Evolutionary conservation across 2,113 vertebrate species (phyloP), one percentile per base, ranked within the genome.

Genomic region (Epinephelus lanceolatus): DNA sequence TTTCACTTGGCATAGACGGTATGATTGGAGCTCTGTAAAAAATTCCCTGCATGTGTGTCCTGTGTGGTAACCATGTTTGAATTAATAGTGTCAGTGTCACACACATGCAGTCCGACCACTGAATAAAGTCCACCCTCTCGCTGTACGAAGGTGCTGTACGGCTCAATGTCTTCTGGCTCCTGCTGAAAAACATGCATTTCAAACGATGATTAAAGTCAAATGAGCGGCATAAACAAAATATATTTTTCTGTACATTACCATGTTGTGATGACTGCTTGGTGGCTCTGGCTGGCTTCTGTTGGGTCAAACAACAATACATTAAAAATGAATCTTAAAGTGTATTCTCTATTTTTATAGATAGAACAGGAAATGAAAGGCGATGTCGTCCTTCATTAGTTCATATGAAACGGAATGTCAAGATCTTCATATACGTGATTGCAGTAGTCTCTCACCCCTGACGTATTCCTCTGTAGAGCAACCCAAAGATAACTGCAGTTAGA

Each of bases 81-180:
- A 14, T 52, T 71, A 18, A 62, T 18, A 0, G 3, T 11, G 7
- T 51, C 19, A 17, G 37, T n/a, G 49, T 49, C 6, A 1, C 19
- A 59, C 27, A 5, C 5, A 0, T 27, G 9, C 1, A 71, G 0
- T 5, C 10, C 53, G 17, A 23, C 17, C 1, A 19, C 60, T 53
- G 85, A 83, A 18, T 87, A 87, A 27, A 83, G 76, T 0, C 53
- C 85, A 2, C 3, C 12, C 3, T 76, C 40, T 14, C 21, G 61
- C 47, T 0, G 52, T 0, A 23, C 67, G 71, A 80, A 87, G 11
- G 66, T 87, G 71, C 80, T 51, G 76, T 87, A 83, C 0, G 85
- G 71, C 18, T 80, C 85, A 0, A 80, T 76, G 65, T 75, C 40
- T 2, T n/a, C 14, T 13, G 45, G 52, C 52, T 83, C 76, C 85